A percentile compares a stretch with the other conserved stretches of the same genome.
Conservation (phyloP, 2,113 vertebrate species). For the Callaeas wilsoni region DNA sequence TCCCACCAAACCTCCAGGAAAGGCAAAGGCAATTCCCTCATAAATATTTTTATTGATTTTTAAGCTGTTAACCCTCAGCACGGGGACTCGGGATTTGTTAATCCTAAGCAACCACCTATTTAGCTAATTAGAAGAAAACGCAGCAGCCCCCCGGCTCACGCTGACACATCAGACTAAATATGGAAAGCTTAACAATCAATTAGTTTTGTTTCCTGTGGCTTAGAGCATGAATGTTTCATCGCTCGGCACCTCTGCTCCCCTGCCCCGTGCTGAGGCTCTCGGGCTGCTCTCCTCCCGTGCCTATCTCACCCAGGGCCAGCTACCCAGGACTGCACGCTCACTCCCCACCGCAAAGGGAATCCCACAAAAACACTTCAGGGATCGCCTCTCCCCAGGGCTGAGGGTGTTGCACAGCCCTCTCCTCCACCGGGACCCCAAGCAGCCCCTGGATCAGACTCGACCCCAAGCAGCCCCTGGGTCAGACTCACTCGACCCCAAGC, state of each 20-base stretch:
- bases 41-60: neutral
- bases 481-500: no score
- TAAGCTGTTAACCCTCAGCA: neutral
- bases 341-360: fast-evolving
- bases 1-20: neutral
- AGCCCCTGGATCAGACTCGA: no score
- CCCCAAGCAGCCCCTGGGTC: no score
- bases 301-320: neutral
- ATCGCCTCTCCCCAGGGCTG: neutral
- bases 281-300: neutral
- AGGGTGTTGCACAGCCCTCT: neutral
- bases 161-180: constrained; percentile 16
- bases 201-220: constrained; percentile 7
- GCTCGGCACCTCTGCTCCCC: neutral
- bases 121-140: constrained; percentile 34
- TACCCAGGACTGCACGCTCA: neutral
- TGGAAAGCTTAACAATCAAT: constrained; percentile 3
- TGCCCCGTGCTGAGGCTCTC: neutral
- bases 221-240: neutral
- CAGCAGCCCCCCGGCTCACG: neutral
- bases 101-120: constrained; percentile 17
- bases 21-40: neutral
- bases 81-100: neutral
- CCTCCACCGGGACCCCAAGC: fast-evolving
- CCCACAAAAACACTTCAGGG: neutral